Conservation (phyloP, 2,888 invertebrate genomes). For the Platycnemis pennipes region DNA sequence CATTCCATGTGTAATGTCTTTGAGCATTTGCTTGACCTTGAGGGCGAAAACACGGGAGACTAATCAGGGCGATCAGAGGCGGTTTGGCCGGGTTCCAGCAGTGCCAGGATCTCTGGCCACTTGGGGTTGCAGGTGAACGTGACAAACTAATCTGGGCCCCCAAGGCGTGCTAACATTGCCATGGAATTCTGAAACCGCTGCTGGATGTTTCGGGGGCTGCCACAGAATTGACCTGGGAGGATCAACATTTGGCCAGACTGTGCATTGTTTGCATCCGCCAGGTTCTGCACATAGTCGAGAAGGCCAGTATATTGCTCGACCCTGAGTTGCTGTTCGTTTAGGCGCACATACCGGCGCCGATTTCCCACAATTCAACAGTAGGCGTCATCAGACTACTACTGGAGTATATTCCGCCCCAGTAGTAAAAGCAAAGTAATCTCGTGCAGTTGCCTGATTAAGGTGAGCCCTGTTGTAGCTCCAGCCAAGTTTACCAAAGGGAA, state of each 20-base stretch:
- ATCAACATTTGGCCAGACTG: background rate
- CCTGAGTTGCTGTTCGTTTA: background rate
- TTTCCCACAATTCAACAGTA: constrained; percentile 44
- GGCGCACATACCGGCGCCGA: background rate
- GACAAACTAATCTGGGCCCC: constrained; percentile 61
- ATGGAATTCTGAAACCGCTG: constrained; percentile 66
- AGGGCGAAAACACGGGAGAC: background rate
- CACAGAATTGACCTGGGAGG: constrained; percentile 49
- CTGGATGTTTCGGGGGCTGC: constrained; percentile 63
- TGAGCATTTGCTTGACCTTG: constrained; percentile 6
- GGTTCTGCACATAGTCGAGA: no score
- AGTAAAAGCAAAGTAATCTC: background rate
- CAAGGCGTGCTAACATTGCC: constrained; percentile 49
- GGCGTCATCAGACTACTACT: constrained; percentile 52
- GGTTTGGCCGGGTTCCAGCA: no score
- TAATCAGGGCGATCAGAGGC: no score
- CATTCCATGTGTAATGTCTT: background rate
- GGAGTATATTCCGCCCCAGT: constrained; percentile 43
- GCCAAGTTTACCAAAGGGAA: constrained; percentile 57
- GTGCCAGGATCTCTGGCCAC: no score
- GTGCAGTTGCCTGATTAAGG: background rate
- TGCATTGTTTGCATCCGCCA: no score
- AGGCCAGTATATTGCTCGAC: no score
- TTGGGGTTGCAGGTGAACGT: constrained; percentile 66
- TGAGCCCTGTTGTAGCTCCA: constrained; percentile 43